Evolutionary conservation across 2,113 vertebrate genomes (phyloP).

Genomic region (Zapornia atra): DNA sequence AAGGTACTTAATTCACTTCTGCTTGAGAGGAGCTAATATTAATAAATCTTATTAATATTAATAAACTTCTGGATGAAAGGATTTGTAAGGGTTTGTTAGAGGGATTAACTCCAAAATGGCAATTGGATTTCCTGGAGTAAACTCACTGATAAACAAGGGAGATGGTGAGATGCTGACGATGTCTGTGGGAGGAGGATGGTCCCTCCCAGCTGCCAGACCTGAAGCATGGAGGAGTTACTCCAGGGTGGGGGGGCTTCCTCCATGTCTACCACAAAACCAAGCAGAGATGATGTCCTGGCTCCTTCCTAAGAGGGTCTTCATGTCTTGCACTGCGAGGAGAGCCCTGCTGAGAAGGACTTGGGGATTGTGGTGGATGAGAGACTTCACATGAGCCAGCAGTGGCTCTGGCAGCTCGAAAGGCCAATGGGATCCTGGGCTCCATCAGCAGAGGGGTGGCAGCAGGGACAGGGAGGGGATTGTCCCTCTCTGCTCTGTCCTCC

Average conservation of each 20-base stretch:
- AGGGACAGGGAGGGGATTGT: no score
- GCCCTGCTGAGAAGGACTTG: no score
- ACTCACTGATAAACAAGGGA: not conserved
- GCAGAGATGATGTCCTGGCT: not conserved
- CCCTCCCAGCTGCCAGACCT: not conserved
- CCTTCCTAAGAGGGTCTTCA: not conserved
- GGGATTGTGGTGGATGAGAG: no score
- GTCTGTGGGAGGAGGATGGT: fast-evolving
- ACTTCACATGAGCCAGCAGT: no score
- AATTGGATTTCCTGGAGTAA: slow-evolving; percentile 1
- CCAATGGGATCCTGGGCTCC: no score
- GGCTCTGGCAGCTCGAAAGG: no score
- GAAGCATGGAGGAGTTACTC: fast-evolving
- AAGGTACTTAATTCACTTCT: not conserved
- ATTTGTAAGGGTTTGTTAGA: slow-evolving; percentile 34
- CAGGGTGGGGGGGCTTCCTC: not conserved
- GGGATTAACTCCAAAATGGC: slow-evolving; percentile 13
- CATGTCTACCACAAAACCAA: not conserved
- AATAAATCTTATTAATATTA: slow-evolving; percentile 36
- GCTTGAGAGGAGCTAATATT: slow-evolving; percentile 35
- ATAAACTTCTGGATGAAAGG: slow-evolving; percentile 31
- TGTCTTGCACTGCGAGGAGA: fast-evolving
- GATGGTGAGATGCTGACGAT: not conserved
- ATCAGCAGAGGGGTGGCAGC: no score
- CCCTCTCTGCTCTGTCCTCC: no score